Evolutionary conservation across 2,888 invertebrate species (phyloP).

Genomic region (Drosophila anceps): DNA sequence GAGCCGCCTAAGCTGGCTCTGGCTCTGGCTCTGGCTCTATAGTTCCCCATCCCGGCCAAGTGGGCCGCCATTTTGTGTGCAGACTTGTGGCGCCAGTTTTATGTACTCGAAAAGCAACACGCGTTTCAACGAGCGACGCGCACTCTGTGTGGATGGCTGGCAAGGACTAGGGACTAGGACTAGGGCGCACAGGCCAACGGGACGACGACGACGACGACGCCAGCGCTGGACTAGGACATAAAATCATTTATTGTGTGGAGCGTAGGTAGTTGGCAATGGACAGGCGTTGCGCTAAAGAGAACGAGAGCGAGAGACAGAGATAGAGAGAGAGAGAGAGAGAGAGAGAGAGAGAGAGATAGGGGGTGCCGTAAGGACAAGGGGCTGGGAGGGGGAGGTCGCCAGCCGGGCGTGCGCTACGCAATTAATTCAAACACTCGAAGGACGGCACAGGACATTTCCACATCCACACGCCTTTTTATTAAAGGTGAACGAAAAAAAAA

Average conservation of each 20-base stretch:
- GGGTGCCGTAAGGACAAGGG: background rate
- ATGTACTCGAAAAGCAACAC: constrained; percentile 78
- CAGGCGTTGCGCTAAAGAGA: background rate
- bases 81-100: constrained; percentile 78
- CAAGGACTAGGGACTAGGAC: constrained; percentile 15
- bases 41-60: constrained; percentile 58
- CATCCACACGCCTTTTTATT: constrained; percentile 37
- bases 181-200: constrained; percentile 5
- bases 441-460: constrained; percentile 67
- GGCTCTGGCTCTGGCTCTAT: constrained; percentile 16
- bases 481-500: constrained; percentile 42
- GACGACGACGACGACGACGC: constrained; percentile 57
- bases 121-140: constrained; percentile 49
- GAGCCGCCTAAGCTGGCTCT: constrained; percentile 22
- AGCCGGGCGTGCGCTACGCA: constrained; percentile 77
- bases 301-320: background rate
- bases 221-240: constrained; percentile 74
- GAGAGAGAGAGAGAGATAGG: background rate
- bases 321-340: background rate
- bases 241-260: constrained; percentile 75
- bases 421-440: constrained; percentile 79
- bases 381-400: constrained; percentile 52
- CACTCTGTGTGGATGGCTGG: constrained; percentile 18
- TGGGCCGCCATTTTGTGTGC: constrained; percentile 78
- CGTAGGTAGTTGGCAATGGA: constrained; percentile 44